Conservation (phyloP, 1,140 invertebrate species). For the Cryptotermes secundus region DNA sequence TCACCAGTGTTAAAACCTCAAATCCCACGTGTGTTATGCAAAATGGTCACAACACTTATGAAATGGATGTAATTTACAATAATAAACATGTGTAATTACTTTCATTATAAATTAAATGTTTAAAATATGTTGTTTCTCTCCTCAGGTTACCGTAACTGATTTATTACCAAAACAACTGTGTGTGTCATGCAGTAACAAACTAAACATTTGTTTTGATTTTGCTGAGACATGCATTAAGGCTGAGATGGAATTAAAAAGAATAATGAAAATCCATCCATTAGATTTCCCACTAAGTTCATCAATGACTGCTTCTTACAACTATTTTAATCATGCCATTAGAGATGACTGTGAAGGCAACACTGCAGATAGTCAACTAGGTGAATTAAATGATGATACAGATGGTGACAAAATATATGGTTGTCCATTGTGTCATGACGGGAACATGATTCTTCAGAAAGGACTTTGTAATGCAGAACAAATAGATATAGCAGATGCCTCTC, state of each 20-base stretch:
- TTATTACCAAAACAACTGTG: conserved; percentile 18
- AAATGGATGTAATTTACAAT: too few species aligned
- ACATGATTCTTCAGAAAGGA: background rate
- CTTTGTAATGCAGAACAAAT: conserved; percentile 1
- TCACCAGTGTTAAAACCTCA: too few species aligned
- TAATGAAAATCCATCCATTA: background rate
- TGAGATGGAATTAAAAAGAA: conserved; percentile 1
- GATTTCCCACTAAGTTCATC: background rate
- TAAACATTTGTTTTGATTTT: conserved; percentile 21
- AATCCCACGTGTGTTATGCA: too few species aligned
- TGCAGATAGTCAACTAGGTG: background rate
- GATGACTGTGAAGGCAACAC: background rate
- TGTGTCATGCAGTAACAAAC: background rate
- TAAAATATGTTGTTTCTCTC: background rate
- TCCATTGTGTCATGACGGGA: background rate
- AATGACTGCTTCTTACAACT: background rate
- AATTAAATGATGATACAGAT: background rate
- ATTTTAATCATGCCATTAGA: background rate
- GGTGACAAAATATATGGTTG: background rate
- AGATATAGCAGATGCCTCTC: background rate
- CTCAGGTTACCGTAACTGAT: conserved; percentile 21
- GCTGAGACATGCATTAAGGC: background rate
- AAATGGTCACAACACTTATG: too few species aligned
- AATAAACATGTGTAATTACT: too few species aligned
- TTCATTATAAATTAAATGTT: too few species aligned